Evolutionary conservation across 2,888 invertebrate genomes (phyloP).

Genomic region (Heliconius ismenius): DNA sequence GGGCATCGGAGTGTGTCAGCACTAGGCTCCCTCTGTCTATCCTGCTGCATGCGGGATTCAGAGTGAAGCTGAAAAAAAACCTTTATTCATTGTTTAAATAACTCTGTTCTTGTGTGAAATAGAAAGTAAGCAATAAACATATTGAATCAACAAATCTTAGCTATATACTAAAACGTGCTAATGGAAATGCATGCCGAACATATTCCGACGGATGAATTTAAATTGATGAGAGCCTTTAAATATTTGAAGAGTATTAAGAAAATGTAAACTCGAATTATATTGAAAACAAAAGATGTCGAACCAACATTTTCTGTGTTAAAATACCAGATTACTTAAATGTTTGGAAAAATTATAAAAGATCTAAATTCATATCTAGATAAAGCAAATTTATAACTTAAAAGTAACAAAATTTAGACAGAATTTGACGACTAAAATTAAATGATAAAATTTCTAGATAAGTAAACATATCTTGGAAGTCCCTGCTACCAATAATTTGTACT

Average conservation of each 20-base stretch:
- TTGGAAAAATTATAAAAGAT: background rate
- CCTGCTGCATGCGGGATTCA: too few relatives aligned
- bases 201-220: slow-evolving; percentile 31
- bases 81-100: slow-evolving; percentile 21
- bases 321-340: background rate
- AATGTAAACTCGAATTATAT: slow-evolving; percentile 24
- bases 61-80: too few relatives aligned
- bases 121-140: slow-evolving; percentile 34
- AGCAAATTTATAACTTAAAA: background rate
- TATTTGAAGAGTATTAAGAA: slow-evolving; percentile 33
- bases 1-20: too few relatives aligned
- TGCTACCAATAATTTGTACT: background rate
- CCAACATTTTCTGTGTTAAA: background rate
- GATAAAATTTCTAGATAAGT: too few relatives aligned
- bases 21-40: too few relatives aligned
- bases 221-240: slow-evolving; percentile 36
- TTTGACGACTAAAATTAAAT: too few relatives aligned
- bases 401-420: background rate
- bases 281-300: background rate
- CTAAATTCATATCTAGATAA: background rate
- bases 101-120: background rate
- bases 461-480: background rate
- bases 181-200: slow-evolving; percentile 31
- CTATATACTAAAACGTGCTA: slow-evolving; percentile 34
- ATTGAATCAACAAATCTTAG: slow-evolving; percentile 26